phyloP scores from a whole-genome alignment of 2,113 vertebrate genomes.

The Calyptomena viridis region DNA sequence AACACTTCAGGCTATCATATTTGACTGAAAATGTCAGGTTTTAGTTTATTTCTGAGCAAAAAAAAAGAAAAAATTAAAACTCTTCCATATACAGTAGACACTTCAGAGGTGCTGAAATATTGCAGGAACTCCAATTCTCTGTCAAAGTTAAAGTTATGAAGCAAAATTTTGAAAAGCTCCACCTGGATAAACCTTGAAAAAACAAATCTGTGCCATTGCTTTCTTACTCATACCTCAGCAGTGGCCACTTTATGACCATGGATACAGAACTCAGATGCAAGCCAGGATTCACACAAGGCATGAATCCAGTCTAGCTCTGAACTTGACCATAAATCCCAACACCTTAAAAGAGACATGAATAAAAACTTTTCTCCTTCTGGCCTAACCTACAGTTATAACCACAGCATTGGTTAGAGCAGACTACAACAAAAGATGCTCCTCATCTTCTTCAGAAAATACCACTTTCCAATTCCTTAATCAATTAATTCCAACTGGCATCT shows the following conservation, averaged over 20 bases:
- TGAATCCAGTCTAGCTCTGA: neutral
- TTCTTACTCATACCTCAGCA: neutral
- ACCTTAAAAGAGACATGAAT: neutral
- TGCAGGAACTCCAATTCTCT: neutral
- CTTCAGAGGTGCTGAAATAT: neutral
- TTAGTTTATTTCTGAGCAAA: neutral
- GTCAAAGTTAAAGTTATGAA: neutral
- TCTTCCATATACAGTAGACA: neutral
- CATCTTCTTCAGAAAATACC: neutral
- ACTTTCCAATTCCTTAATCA: neutral
- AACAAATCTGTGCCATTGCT: neutral
- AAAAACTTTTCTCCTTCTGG: neutral
- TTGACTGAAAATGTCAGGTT: neutral
- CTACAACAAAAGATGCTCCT: neutral
- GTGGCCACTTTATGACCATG: neutral
- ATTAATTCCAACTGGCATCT: neutral
- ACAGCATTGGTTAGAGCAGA: neutral
- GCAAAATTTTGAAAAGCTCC: neutral
- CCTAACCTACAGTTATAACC: neutral
- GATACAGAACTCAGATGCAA: neutral
- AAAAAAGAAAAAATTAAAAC: too few relatives aligned
- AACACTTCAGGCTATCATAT: neutral
- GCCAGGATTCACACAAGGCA: neutral
- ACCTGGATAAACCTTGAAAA: slow-evolving; percentile 13
- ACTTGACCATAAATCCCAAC: neutral